These are phyloP conservation scores for Eospalax fontanierii DNA, from an alignment of 2,797 vertebrate species.

Conservation along the genomic window DNA sequence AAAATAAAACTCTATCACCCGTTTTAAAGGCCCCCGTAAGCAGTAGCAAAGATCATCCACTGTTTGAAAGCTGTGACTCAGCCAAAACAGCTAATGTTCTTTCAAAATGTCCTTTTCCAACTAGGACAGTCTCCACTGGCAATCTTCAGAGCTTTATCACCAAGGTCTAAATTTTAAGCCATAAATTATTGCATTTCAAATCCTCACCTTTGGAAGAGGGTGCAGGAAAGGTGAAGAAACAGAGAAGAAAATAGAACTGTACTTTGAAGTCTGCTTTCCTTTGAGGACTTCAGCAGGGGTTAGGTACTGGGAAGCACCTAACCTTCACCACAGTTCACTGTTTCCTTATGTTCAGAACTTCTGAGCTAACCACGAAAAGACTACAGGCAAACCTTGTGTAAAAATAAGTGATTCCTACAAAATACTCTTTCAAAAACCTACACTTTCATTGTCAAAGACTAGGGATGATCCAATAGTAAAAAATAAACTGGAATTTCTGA, in stretches of 20 bases:
- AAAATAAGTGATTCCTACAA: background rate
- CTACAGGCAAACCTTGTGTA: background rate
- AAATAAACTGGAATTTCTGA: background rate
- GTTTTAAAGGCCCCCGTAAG: constrained; percentile 51
- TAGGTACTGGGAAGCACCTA: background rate
- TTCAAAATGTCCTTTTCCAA: background rate
- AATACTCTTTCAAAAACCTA: background rate
- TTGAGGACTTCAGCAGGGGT: background rate
- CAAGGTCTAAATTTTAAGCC: background rate
- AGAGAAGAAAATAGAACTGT: background rate
- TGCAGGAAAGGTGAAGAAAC: background rate
- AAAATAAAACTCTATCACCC: constrained; percentile 58
- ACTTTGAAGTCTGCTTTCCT: background rate
- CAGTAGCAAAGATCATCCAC: constrained; percentile 12
- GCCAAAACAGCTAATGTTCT: background rate
- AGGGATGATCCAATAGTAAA: background rate
- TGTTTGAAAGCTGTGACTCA: constrained; percentile 29
- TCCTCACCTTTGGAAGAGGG: constrained; percentile 1
- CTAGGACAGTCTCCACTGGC: background rate
- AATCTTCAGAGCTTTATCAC: background rate
- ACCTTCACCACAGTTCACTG: background rate
- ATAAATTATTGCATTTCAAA: background rate
- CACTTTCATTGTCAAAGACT: background rate
- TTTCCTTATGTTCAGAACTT: background rate
- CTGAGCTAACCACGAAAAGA: background rate